Evolutionary conservation across 2,888 invertebrate species (phyloP).

Genomic region (Mesorhabditis belari): DNA sequence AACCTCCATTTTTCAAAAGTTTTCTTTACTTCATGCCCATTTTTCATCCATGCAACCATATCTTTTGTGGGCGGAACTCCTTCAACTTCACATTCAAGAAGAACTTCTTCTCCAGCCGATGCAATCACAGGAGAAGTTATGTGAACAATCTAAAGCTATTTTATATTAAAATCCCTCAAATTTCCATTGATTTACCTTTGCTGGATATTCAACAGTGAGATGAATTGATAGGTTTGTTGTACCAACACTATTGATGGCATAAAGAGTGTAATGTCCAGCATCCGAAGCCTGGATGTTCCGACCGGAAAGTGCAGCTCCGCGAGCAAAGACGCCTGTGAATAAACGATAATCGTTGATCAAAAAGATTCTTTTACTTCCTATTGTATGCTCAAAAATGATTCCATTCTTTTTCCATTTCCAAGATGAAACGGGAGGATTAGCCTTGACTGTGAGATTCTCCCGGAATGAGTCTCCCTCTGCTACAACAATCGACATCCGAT

Average conservation of each 20-base stretch:
- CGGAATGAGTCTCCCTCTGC: conserved; percentile 48
- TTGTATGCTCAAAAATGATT: conserved; percentile 37
- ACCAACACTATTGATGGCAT: conserved; percentile 44
- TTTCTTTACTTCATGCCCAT: conserved; percentile 12
- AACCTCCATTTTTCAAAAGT: background rate
- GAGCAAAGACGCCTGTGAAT: conserved; percentile 24
- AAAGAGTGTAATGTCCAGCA: conserved; percentile 42
- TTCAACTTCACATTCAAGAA: conserved; percentile 50
- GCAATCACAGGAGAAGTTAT: conserved; percentile 47
- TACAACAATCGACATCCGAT: conserved; percentile 41
- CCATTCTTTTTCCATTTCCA: conserved; percentile 47
- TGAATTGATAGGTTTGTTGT: conserved; percentile 44
- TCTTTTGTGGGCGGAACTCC: conserved; percentile 36
- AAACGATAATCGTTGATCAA: background rate
- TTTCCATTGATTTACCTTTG: conserved; percentile 18
- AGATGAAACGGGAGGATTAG: conserved; percentile 44
- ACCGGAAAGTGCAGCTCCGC: conserved; percentile 30
- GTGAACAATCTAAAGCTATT: conserved; percentile 24
- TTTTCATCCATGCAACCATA: conserved; percentile 47
- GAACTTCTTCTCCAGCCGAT: conserved; percentile 40
- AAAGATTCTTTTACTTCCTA: conserved; percentile 27
- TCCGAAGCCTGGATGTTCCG: conserved; percentile 32
- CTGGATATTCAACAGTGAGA: conserved; percentile 43
- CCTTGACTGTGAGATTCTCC: conserved; percentile 45
- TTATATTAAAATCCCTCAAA: background rate